phyloP scores from a whole-genome alignment of 1,140 invertebrate species.

The Marisa cornuarietis region DNA sequence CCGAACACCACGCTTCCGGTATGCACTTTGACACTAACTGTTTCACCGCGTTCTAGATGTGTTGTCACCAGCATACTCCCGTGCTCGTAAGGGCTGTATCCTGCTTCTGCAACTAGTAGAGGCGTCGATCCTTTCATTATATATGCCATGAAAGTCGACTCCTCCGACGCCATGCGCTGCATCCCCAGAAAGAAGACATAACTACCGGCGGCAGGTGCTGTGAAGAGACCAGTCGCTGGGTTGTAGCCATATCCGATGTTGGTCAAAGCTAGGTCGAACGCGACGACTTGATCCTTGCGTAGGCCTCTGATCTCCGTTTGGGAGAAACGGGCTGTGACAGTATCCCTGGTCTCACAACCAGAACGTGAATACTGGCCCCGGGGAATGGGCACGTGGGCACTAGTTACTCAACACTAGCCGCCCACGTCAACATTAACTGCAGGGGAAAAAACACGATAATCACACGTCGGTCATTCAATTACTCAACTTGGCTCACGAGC shows the following conservation, averaged over 20 bases:
- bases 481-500: too few relatives aligned
- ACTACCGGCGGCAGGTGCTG: neutral
- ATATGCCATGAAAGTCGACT: neutral
- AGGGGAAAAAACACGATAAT: too few relatives aligned
- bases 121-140: constrained; percentile 1
- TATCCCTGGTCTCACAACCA: too few relatives aligned
- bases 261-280: neutral
- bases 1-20: neutral
- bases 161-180: neutral
- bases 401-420: too few relatives aligned
- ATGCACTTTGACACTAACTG: neutral
- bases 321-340: too few relatives aligned
- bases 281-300: neutral
- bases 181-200: neutral
- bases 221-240: neutral
- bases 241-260: constrained; percentile 4
- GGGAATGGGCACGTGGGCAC: too few relatives aligned
- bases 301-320: neutral
- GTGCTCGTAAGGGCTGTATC: constrained; percentile 16
- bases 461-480: too few relatives aligned
- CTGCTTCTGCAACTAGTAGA: neutral
- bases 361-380: too few relatives aligned
- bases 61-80: neutral
- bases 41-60: neutral
- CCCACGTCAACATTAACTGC: too few relatives aligned